Percentiles rank a stretch among this genome's conserved stretches.
Conservation (phyloP, 2,797 vertebrate genomes). For the Falco peregrinus region DNA sequence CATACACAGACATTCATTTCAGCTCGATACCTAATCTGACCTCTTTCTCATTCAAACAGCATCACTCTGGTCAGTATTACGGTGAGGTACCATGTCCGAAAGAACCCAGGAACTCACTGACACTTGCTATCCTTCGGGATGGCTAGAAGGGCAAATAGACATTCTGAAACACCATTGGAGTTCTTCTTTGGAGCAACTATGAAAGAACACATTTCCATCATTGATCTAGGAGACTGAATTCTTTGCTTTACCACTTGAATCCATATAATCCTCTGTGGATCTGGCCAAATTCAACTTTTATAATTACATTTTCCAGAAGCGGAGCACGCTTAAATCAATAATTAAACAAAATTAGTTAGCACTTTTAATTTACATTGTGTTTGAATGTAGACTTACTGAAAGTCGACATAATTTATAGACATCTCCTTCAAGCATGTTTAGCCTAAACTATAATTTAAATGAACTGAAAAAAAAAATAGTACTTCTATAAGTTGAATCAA, state of each 20-base stretch:
- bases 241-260: constrained; percentile 5
- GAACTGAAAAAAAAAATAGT: background rate
- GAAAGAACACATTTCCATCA: background rate
- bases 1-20: background rate
- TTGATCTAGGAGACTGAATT: background rate
- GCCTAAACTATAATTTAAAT: constrained; percentile 44
- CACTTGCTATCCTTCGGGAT: background rate
- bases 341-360: constrained; percentile 35
- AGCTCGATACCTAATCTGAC: background rate
- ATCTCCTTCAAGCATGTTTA: constrained; percentile 1
- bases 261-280: background rate
- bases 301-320: constrained; percentile 39
- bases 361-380: constrained; percentile 48
- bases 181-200: background rate
- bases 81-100: background rate
- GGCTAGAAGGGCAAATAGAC: background rate
- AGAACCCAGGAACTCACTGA: background rate
- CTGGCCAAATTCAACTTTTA: constrained; percentile 16
- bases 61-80: background rate
- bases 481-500: background rate
- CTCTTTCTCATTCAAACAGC: background rate
- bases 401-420: constrained; percentile 38
- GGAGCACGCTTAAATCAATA: constrained; percentile 48
- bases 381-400: constrained; percentile 46
- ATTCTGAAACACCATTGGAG: background rate